A percentile compares a stretch with the other conserved stretches of the same genome.
Evolutionary conservation across 2,113 vertebrate genomes (phyloP).

Genomic region (Varanus salvator): DNA sequence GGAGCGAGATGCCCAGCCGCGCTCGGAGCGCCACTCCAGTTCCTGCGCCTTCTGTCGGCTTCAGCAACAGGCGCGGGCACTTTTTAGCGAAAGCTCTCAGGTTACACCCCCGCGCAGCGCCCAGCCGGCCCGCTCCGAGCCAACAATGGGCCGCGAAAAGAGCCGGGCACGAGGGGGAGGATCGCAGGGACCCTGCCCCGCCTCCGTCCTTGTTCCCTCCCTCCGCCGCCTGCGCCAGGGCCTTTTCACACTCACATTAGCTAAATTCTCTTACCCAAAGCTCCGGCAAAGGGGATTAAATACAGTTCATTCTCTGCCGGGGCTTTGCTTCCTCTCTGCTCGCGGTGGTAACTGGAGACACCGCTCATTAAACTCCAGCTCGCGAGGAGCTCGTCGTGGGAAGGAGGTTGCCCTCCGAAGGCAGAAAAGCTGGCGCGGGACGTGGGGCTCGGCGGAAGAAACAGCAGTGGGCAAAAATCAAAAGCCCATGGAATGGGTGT

Average conservation of each 20-base stretch:
- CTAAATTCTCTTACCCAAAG: constrained; percentile 33
- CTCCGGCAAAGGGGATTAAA: constrained; percentile 33
- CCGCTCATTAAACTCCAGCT: constrained; percentile 10
- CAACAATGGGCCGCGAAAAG: constrained; percentile 29
- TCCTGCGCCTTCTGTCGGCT: constrained; percentile 18
- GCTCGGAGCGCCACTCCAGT: background rate
- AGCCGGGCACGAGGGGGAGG: constrained; percentile 22
- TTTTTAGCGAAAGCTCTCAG: constrained; percentile 65
- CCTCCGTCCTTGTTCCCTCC: background rate
- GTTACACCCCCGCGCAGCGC: constrained; percentile 57
- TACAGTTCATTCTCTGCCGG: constrained; percentile 16
- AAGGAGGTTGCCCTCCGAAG: background rate
- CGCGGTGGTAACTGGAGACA: constrained; percentile 5
- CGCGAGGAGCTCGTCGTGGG: background rate
- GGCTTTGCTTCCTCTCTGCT: constrained; percentile 22
- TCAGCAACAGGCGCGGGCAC: constrained; percentile 46
- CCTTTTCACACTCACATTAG: constrained; percentile 37
- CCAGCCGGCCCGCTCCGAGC: constrained; percentile 24
- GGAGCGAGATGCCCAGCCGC: background rate
- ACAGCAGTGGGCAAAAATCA: background rate
- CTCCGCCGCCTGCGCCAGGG: background rate
- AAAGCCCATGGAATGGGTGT: background rate
- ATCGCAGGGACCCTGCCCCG: constrained; percentile 4
- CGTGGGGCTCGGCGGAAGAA: no score
- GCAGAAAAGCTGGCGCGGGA: background rate